These are phyloP conservation scores for Dusona sp. DNA, from an alignment of 2,888 invertebrate genomes.

Conservation along the genomic window DNA sequence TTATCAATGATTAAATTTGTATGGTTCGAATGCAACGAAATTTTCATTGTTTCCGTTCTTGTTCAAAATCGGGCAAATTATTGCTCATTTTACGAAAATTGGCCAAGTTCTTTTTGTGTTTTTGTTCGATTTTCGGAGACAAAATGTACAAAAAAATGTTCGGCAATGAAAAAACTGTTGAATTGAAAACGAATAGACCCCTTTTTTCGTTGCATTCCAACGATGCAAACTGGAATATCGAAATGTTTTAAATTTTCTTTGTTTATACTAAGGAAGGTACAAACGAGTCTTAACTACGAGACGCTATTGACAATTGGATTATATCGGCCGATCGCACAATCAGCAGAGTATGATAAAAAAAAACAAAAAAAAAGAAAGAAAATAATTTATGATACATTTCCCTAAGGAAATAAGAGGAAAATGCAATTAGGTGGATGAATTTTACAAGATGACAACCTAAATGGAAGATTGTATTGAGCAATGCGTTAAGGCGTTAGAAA, in stretches of 20 bases:
- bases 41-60: neutral
- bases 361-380: constrained; percentile 9
- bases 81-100: neutral
- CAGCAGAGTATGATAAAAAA: constrained; percentile 1
- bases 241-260: neutral
- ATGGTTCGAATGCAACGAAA: neutral
- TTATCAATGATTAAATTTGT: neutral
- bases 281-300: constrained; percentile 45
- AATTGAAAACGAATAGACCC: neutral
- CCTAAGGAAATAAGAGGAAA: constrained; percentile 17
- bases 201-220: constrained; percentile 10
- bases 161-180: neutral
- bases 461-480: constrained; percentile 68
- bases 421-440: constrained; percentile 34
- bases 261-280: constrained; percentile 56
- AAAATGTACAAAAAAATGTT: neutral
- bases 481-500: constrained; percentile 57
- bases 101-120: neutral
- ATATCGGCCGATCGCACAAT: neutral
- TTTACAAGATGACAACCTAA: constrained; percentile 37
- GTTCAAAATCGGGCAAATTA: neutral
- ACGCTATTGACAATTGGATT: constrained; percentile 15
- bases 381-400: constrained; percentile 49
- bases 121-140: neutral
- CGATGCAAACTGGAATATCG: neutral